These are phyloP conservation scores for Drosophila parvula DNA, from an alignment of 1,140 invertebrate genomes.

Conservation along the genomic window DNA sequence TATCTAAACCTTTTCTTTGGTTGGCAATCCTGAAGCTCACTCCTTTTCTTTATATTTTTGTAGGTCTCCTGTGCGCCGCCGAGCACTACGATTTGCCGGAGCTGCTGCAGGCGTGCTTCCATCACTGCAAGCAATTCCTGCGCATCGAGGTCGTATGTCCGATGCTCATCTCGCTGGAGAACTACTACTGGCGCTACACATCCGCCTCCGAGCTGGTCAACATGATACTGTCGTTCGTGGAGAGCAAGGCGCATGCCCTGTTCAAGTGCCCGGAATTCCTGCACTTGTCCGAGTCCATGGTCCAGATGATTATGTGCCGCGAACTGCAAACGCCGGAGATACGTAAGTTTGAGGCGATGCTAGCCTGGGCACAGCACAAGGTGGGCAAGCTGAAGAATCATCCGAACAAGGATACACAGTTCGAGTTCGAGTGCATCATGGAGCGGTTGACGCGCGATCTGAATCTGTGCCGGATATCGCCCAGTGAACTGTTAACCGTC, in stretches of 20 bases:
- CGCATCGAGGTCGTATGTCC: slow-evolving; percentile 95
- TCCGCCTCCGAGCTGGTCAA: slow-evolving; percentile 96
- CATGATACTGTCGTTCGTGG: slow-evolving; percentile 96
- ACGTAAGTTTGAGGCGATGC: slow-evolving; percentile 97
- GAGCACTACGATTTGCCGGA: slow-evolving; percentile 97
- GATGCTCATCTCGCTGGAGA: slow-evolving; percentile 96
- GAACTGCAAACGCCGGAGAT: slow-evolving; percentile 94
- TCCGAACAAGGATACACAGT: slow-evolving; percentile 91
- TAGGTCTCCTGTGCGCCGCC: slow-evolving; percentile 94
- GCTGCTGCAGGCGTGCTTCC: slow-evolving; percentile 96
- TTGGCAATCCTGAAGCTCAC: too few relatives aligned
- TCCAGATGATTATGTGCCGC: slow-evolving; percentile 96
- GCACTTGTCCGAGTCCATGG: slow-evolving; percentile 96
- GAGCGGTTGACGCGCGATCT: slow-evolving; percentile 94
- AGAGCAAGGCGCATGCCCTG: slow-evolving; percentile 92
- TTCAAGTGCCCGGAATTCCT: slow-evolving; percentile 94
- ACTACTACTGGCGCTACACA: slow-evolving; percentile 97
- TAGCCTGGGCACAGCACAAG: slow-evolving; percentile 93
- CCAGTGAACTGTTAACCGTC: slow-evolving; percentile 96
- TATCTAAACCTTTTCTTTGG: too few relatives aligned
- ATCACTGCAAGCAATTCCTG: slow-evolving; percentile 96
- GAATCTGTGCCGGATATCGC: slow-evolving; percentile 95
- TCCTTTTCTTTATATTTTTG: neutral
- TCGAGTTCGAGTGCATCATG: slow-evolving; percentile 96
- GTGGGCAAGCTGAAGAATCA: slow-evolving; percentile 89